phyloP scores from a whole-genome alignment of 2,888 invertebrate genomes.

The Nineta flava region DNA sequence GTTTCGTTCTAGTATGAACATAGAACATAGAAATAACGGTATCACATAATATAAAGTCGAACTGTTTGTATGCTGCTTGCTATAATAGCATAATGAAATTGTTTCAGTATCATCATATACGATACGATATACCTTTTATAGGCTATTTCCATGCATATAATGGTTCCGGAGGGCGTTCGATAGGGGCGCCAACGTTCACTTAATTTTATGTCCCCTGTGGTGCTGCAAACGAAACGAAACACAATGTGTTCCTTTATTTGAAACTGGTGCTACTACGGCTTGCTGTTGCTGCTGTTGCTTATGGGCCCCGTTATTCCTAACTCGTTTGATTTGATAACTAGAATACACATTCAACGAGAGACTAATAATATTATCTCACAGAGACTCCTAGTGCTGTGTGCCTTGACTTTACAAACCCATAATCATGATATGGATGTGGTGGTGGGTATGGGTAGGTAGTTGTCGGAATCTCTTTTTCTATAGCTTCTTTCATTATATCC shows the following conservation, averaged over 20 bases:
- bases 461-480: too few relatives aligned
- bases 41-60: too few relatives aligned
- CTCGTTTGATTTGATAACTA: neutral
- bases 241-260: neutral
- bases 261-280: neutral
- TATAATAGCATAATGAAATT: constrained; percentile 4
- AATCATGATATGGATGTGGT: too few relatives aligned
- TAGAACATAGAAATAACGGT: too few relatives aligned
- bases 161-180: constrained; percentile 5
- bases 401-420: too few relatives aligned
- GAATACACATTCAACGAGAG: neutral
- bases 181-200: constrained; percentile 3
- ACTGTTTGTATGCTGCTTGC: too few relatives aligned
- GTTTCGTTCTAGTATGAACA: too few relatives aligned
- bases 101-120: constrained; percentile 1
- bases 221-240: neutral
- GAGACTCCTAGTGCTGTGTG: too few relatives aligned
- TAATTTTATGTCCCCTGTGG: constrained; percentile 8
- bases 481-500: too few relatives aligned
- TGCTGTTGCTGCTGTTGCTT: neutral
- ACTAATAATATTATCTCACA: neutral
- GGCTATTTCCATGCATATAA: constrained; percentile 9
- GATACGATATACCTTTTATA: constrained; percentile 8
- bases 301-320: neutral
- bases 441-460: too few relatives aligned